phyloP scores from a whole-genome alignment of 2,113 vertebrate species.

The Argyrosomus japonicus region DNA sequence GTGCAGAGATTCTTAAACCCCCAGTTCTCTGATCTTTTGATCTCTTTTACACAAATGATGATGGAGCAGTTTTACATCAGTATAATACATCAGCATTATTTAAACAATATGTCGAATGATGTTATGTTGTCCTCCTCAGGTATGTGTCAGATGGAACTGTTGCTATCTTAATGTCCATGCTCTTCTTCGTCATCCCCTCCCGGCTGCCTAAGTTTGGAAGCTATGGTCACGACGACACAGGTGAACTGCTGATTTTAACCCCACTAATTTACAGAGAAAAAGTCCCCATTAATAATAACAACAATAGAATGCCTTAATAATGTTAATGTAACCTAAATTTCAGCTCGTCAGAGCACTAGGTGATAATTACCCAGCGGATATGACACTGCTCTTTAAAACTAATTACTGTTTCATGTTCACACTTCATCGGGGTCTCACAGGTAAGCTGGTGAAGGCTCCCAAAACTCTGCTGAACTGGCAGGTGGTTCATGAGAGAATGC shows the following conservation, averaged over 20 bases:
- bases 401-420: slow-evolving; percentile 25
- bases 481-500: slow-evolving; percentile 89
- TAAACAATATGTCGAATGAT: background rate
- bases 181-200: slow-evolving; percentile 92
- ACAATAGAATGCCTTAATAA: background rate
- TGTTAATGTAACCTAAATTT: slow-evolving; percentile 1
- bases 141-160: slow-evolving; percentile 89
- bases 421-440: slow-evolving; percentile 40
- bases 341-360: background rate
- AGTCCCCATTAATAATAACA: no score
- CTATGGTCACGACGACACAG: slow-evolving; percentile 45
- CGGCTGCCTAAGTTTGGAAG: slow-evolving; percentile 51
- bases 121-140: slow-evolving; percentile 72
- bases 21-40: background rate
- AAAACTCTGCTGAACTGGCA: slow-evolving; percentile 89
- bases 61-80: background rate
- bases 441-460: slow-evolving; percentile 70
- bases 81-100: no score
- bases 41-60: no score
- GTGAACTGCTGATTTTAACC: slow-evolving; percentile 19
- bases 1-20: no score
- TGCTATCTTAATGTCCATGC: slow-evolving; percentile 85
- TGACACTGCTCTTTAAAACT: slow-evolving; percentile 4
- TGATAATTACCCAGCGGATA: slow-evolving; percentile 11
- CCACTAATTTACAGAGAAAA: background rate